Percentiles rank a stretch among this genome's conserved stretches.
These are phyloP conservation scores for Halcyon chelicuti DNA, from an alignment of 2,797 vertebrate species.

Conservation along the genomic window DNA sequence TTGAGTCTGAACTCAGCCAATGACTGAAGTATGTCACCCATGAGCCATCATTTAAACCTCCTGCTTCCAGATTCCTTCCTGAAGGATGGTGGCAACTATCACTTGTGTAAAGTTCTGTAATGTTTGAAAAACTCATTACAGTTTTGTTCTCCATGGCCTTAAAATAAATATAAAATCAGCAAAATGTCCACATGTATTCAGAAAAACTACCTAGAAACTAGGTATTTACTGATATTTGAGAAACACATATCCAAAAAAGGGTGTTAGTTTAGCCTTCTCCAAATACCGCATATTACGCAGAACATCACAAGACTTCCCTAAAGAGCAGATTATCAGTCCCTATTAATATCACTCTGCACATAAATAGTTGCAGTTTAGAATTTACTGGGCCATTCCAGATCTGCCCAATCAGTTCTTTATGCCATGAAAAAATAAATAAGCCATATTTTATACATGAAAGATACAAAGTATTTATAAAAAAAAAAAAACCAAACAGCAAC, in stretches of 20 bases:
- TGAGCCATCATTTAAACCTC: conserved; percentile 6
- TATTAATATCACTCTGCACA: not conserved
- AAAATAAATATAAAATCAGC: not conserved
- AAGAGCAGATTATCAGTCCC: not conserved
- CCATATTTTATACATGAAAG: not conserved
- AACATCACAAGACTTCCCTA: not conserved
- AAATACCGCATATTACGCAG: not conserved
- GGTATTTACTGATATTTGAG: not conserved
- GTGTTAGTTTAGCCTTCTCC: not conserved
- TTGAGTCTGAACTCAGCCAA: not conserved
- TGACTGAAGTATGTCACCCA: not conserved
- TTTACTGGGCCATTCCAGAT: not conserved
- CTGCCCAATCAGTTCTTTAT: not conserved
- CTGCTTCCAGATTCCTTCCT: not conserved
- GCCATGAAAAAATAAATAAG: not conserved
- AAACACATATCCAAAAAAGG: not conserved
- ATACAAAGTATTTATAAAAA: not conserved
- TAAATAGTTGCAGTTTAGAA: not conserved
- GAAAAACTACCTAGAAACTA: not conserved
- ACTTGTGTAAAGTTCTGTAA: not conserved
- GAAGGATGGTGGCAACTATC: not conserved
- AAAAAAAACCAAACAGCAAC: not conserved
- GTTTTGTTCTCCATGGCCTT: not conserved
- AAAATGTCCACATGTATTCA: not conserved
- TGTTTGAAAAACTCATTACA: not conserved